Percentiles rank a stretch among this genome's conserved stretches.
Conservation (phyloP, 2,797 vertebrate genomes). For the Onychomys torridus region DNA sequence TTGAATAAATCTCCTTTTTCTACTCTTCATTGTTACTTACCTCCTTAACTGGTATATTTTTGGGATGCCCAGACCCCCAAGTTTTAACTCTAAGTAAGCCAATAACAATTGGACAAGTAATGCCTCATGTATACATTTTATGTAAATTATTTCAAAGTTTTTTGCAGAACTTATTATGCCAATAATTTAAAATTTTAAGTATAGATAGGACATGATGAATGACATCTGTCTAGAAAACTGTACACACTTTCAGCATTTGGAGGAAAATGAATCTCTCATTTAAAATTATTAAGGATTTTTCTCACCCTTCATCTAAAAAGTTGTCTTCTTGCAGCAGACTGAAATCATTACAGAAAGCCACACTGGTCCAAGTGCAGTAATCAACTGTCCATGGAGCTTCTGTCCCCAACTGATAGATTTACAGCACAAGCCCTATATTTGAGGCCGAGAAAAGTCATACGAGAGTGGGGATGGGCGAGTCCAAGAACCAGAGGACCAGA, state of each 20-base stretch:
- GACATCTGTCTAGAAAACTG: not conserved
- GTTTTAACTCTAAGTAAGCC: not conserved
- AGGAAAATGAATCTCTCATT: not conserved
- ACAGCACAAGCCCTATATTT: not conserved
- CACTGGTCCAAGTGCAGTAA: not conserved
- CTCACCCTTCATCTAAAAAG: not conserved
- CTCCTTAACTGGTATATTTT: not conserved
- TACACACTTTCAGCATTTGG: not conserved
- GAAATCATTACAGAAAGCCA: not conserved
- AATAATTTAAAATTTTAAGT: not conserved
- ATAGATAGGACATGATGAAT: not conserved
- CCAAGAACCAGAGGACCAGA: not conserved
- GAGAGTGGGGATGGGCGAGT: not conserved
- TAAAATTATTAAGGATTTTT: not conserved
- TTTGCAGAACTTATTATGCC: not conserved
- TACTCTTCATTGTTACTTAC: not conserved
- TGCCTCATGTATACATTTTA: not conserved
- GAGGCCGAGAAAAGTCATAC: not conserved
- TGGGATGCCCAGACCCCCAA: not conserved
- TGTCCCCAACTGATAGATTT: not conserved
- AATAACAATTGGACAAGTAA: not conserved
- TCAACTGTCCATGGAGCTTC: not conserved
- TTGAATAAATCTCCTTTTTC: not conserved
- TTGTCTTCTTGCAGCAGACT: not conserved
- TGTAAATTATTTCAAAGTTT: not conserved